Percentiles rank a stretch among this genome's conserved stretches.
Evolutionary conservation across 2,888 invertebrate genomes (phyloP).

Genomic region (Hecatera dysodea): DNA sequence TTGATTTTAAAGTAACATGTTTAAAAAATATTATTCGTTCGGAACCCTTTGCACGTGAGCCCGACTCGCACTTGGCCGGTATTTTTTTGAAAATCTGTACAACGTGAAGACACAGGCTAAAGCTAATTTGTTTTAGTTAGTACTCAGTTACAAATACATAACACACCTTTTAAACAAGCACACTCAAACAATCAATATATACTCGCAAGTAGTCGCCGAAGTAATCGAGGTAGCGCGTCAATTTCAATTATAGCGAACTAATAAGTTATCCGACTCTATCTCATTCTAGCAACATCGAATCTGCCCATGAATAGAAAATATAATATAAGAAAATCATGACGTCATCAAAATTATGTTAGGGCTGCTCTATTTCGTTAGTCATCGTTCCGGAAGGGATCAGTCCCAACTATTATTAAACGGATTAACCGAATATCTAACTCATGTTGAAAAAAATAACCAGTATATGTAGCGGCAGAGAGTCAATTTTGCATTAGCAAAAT

Average conservation of each 20-base stretch:
- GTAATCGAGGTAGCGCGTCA: conserved; percentile 3
- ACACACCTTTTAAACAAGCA: background rate
- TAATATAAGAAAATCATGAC: conserved; percentile 47
- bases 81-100: too few relatives aligned
- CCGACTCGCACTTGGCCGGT: too few relatives aligned
- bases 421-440: conserved; percentile 7
- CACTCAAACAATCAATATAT: background rate
- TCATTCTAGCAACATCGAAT: conserved; percentile 8
- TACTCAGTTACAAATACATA: background rate
- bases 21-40: too few relatives aligned
- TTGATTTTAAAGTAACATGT: too few relatives aligned
- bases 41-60: too few relatives aligned
- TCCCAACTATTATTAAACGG: conserved; percentile 37
- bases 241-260: conserved; percentile 19
- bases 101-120: too few relatives aligned
- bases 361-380: conserved; percentile 62
- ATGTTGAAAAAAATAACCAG: background rate
- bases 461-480: background rate
- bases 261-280: background rate
- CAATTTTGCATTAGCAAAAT: conserved; percentile 1
- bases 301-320: conserved; percentile 12
- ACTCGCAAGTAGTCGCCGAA: background rate
- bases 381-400: conserved; percentile 69
- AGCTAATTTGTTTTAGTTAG: background rate
- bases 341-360: conserved; percentile 50